A percentile compares a stretch with the other conserved stretches of the same genome.
phyloP scores from a whole-genome alignment of 2,797 vertebrate genomes.

The Alfaro cultratus region DNA sequence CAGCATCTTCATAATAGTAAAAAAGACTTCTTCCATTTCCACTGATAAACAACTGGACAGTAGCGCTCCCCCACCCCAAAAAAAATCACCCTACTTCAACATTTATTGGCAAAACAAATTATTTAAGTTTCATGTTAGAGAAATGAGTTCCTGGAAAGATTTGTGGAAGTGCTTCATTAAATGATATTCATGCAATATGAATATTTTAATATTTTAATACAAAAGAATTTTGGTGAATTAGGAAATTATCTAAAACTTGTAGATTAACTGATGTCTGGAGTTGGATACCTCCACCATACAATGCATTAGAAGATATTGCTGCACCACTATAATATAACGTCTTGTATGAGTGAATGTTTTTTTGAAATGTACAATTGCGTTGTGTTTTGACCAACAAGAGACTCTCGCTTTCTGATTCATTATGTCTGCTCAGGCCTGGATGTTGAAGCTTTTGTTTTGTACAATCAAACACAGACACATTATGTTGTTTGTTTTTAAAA shows the following conservation, averaged over 20 bases:
- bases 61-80: rapidly evolving
- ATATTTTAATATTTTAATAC: neutral
- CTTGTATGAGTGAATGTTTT: neutral
- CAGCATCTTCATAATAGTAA: neutral
- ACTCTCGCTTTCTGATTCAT: constrained; percentile 2
- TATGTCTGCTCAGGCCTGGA: neutral
- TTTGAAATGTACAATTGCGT: neutral
- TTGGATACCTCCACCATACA: neutral
- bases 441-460: neutral
- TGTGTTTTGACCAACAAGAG: neutral
- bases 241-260: neutral
- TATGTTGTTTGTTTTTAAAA: constrained; percentile 4
- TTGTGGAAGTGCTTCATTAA: neutral
- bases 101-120: neutral
- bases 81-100: too few species aligned
- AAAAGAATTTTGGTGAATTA: neutral
- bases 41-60: too few species aligned
- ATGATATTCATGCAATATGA: neutral
- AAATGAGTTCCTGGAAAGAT: neutral
- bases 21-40: neutral
- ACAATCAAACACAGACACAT: neutral
- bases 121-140: neutral
- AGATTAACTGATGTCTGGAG: neutral
- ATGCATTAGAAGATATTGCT: neutral
- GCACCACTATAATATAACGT: too few species aligned